Base-by-base conservation (phyloP, 64 coral and sea anemone genomes). In the Actinia equina region DNA sequence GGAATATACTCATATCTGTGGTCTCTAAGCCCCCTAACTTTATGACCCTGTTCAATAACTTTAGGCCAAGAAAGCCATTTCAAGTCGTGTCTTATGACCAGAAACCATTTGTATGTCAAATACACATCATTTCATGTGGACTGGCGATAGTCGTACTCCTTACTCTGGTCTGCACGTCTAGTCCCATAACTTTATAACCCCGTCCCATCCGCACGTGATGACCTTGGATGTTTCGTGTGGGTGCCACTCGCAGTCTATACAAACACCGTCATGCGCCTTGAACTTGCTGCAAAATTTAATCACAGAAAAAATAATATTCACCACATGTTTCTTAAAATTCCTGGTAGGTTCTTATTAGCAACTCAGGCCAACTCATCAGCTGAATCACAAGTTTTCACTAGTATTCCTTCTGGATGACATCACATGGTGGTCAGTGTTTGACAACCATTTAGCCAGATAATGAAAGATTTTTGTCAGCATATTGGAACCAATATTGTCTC, bases 121-220 rank as follows among this genome's bases (percentile, higher is more conserved):
- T 23, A n/a, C n/a, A n/a, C n/a, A n/a, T n/a, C n/a, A n/a, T n/a
- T n/a, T n/a, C n/a, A n/a, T n/a, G n/a, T n/a, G n/a, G n/a, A n/a
- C n/a, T n/a, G n/a, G n/a, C n/a, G n/a, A n/a, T n/a, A n/a, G n/a
- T n/a, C n/a, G n/a, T n/a, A n/a, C n/a, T n/a, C n/a, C n/a, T n/a
- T n/a, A n/a, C n/a, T n/a, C n/a, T n/a, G n/a, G n/a, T n/a, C n/a
- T 65, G 61, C 22, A 56, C 15, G 17, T 52, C 19, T 86, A 99
- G 88, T 99, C 97, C 97, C 97, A 99, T 88, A 95, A 99, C 86
- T 99, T 99, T 67, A 99, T 99, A 18, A 99, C 45, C 59, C 97
- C 97, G 81, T 99, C 97, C 97, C 97, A 99, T 37, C 97, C 97
- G 79, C 97, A 99, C 6, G 97, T 99, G 25, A 93, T 93, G 26